A percentile compares a stretch with the other conserved stretches of the same genome.
Evolutionary conservation across 2,888 invertebrate genomes (phyloP).

Genomic region (Toxonevra muliebris): DNA sequence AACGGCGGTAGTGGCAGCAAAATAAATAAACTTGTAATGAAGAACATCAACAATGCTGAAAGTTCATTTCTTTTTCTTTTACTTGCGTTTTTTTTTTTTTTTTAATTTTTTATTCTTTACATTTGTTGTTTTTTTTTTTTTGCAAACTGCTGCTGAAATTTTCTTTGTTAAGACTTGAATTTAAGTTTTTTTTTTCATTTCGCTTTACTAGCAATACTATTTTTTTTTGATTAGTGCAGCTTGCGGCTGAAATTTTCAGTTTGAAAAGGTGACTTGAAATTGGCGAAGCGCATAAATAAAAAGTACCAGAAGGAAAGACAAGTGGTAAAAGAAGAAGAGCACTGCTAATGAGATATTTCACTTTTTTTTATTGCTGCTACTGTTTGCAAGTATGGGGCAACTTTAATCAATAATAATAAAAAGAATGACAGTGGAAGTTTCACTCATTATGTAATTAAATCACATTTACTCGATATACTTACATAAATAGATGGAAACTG

Average conservation of each 20-base stretch:
- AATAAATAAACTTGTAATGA: conserved; percentile 37
- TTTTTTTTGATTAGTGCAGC: conserved; percentile 23
- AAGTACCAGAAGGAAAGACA: too few relatives aligned
- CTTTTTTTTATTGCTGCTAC: too few relatives aligned
- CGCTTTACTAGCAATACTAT: conserved; percentile 14
- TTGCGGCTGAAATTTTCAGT: conserved; percentile 23
- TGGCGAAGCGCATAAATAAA: too few relatives aligned
- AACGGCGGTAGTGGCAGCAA: conserved; percentile 28
- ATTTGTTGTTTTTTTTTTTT: background rate
- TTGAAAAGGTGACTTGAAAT: too few relatives aligned
- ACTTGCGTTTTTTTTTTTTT: background rate
- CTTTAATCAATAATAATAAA: too few relatives aligned
- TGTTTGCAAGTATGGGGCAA: too few relatives aligned
- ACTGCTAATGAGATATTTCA: too few relatives aligned
- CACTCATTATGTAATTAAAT: too few relatives aligned
- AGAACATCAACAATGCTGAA: conserved; percentile 27
- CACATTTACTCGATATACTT: too few relatives aligned
- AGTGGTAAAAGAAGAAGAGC: too few relatives aligned
- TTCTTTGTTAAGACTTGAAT: background rate
- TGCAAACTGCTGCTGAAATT: conserved; percentile 2
- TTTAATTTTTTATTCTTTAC: background rate
- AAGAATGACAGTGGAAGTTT: too few relatives aligned
- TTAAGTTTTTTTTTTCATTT: background rate
- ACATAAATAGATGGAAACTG: too few relatives aligned
- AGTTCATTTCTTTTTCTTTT: conserved; percentile 17